A percentile compares a stretch with the other conserved stretches of the same genome.
Evolutionary conservation across 92 coral and sea anemone species (phyloP).

Genomic region (Porites evermanni): DNA sequence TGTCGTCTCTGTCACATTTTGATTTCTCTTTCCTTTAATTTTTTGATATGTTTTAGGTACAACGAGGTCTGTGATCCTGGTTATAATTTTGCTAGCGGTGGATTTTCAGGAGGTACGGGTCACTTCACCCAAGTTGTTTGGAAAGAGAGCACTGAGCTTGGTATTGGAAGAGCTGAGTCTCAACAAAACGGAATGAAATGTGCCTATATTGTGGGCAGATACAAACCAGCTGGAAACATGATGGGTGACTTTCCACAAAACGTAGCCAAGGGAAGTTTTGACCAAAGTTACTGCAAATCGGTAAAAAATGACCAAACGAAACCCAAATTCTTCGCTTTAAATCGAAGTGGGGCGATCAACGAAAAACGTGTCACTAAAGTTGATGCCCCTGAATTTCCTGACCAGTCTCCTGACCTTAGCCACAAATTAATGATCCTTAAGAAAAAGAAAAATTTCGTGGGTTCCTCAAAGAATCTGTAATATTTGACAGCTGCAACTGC

Average conservation of each 20-base stretch:
- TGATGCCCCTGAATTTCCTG: background rate
- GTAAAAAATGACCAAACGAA: background rate
- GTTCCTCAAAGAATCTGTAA: background rate
- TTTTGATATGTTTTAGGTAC: slow-evolving; percentile 26
- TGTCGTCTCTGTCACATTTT: no score
- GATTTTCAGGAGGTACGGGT: slow-evolving; percentile 18
- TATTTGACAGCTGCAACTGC: background rate
- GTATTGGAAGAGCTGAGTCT: slow-evolving; percentile 75
- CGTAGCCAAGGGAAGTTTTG: slow-evolving; percentile 58
- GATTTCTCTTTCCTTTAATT: background rate
- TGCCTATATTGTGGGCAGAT: slow-evolving; percentile 77
- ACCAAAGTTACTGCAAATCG: slow-evolving; percentile 36
- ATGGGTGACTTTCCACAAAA: slow-evolving; percentile 51
- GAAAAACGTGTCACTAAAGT: background rate
- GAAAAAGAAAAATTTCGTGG: background rate
- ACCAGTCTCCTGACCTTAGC: background rate
- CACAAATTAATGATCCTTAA: background rate
- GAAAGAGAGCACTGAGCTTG: slow-evolving; percentile 80
- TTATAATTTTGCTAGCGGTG: slow-evolving; percentile 9
- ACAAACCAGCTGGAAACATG: slow-evolving; percentile 82
- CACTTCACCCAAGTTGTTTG: slow-evolving; percentile 84
- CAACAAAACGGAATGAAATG: slow-evolving; percentile 57
- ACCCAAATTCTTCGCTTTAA: background rate
- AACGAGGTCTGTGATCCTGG: slow-evolving; percentile 45
- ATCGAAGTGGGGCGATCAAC: background rate